Percentiles rank a stretch among this genome's conserved stretches.
Conservation (phyloP, 1,140 invertebrate genomes). For the Heliothis subflexa region DNA sequence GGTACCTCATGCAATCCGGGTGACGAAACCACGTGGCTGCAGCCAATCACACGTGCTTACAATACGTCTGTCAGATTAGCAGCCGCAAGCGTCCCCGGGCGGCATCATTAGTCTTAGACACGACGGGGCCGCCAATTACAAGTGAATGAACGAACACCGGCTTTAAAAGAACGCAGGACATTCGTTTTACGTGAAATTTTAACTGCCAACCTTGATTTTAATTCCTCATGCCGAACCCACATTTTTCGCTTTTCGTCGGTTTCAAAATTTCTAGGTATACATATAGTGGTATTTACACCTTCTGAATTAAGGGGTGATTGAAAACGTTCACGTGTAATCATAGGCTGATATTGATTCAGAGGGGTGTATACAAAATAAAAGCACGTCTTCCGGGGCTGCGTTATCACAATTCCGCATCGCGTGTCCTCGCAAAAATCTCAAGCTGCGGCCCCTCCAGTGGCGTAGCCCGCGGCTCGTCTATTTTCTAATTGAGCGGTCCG, state of each 20-base stretch:
- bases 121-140: conserved; percentile 14
- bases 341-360: not conserved
- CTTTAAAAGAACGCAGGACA: not conserved
- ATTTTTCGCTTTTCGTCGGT: not conserved
- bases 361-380: conserved; percentile 28
- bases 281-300: not conserved
- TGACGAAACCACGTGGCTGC: not conserved
- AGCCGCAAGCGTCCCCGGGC: not conserved
- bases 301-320: conserved; percentile 12
- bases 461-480: conserved; percentile 46
- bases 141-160: not conserved
- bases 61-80: conserved; percentile 22
- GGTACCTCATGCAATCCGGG: not conserved
- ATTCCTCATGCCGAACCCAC: not conserved
- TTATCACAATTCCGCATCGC: conserved; percentile 13
- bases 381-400: not conserved
- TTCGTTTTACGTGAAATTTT: not conserved
- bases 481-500: conserved; percentile 67
- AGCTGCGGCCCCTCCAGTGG: not conserved
- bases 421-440: conserved; percentile 54
- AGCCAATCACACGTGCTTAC: conserved; percentile 22
- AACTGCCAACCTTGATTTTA: conserved; percentile 16
- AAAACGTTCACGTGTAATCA: conserved; percentile 17
- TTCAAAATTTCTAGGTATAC: not conserved
- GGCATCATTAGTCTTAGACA: conserved; percentile 35